Base-by-base conservation (phyloP, 2,888 invertebrate genomes). In the Chaetogeoica ovagalla region DNA sequence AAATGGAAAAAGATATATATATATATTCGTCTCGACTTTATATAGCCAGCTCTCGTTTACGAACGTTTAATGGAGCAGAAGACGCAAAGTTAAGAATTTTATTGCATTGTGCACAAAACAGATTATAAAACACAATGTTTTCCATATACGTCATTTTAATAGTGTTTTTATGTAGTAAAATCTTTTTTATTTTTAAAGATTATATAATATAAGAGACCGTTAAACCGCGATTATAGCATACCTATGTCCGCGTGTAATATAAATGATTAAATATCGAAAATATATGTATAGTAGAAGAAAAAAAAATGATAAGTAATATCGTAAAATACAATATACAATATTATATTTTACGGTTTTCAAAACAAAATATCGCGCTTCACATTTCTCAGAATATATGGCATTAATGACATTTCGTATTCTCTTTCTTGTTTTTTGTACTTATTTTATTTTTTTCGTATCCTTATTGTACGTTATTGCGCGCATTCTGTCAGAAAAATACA, bases 401-500 rank as follows among this genome's bases (percentile, higher is more conserved):
- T 65, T 63, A 65, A 21, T 63, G 63, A 74, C 73, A 21, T 74
- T 65, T 74, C 37, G n/a, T 55, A 37, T 39, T 2, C 13, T 63
- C n/a, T 62, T 74, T 21, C 59, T 21, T 17, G 15, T 30, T 52
- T 52, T 48, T 21, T 9, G 21, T 21, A 5, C 11, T 11, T 17
- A 37, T 63, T 37, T 62, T 74, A 30, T 62, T 21, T 17, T 23
- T 30, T 52, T 52, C 30, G 39, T 9, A 37, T 21, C 8, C 11
- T 11, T 17, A 55, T 63, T 74, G 55, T 39, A 17, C 21, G 17
- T 17, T 48, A n/a, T 55, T 65, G 21, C 39, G 65, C 21, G 52
- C 30, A 30, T 74, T 65, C 55, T 74, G 52, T 74, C 55, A 65
- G 21, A 65, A 65, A 65, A 74, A 74, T 39, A 74, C 19, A 65